Conservation (phyloP, 2,888 invertebrate species). For the Phragmatobia fuliginosa region DNA sequence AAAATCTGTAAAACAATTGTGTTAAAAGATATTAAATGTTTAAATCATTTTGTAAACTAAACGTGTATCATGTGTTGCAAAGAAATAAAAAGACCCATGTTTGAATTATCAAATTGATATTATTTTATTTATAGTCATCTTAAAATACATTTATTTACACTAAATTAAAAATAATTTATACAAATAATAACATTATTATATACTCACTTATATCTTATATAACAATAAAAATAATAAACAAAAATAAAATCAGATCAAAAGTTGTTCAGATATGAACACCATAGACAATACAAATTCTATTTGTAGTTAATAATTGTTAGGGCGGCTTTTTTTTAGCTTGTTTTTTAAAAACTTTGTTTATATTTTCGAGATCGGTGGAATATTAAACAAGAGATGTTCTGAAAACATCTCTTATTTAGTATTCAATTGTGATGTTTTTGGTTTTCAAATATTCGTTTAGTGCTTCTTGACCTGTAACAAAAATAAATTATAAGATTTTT, state of each 20-base stretch:
- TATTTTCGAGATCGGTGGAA: neutral
- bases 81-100: neutral
- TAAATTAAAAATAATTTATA: slow-evolving; percentile 31
- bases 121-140: slow-evolving; percentile 30
- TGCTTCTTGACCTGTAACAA: slow-evolving; percentile 92
- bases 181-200: slow-evolving; percentile 22
- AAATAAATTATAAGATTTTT: too few species aligned
- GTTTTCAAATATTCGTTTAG: slow-evolving; percentile 98
- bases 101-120: slow-evolving; percentile 18
- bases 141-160: slow-evolving; percentile 46
- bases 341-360: neutral
- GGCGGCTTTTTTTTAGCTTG: neutral
- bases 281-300: neutral
- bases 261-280: neutral
- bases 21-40: neutral
- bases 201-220: slow-evolving; percentile 8
- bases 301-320: neutral
- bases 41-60: neutral
- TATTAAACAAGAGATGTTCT: too few species aligned
- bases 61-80: too few species aligned
- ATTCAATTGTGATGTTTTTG: slow-evolving; percentile 98
- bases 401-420: slow-evolving; percentile 84
- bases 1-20: neutral
- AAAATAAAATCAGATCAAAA: slow-evolving; percentile 21
- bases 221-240: slow-evolving; percentile 1